A percentile compares a stretch with the other conserved stretches of the same genome.
phyloP scores from a whole-genome alignment of 1,140 invertebrate species.

The Calephelis nemesis region DNA sequence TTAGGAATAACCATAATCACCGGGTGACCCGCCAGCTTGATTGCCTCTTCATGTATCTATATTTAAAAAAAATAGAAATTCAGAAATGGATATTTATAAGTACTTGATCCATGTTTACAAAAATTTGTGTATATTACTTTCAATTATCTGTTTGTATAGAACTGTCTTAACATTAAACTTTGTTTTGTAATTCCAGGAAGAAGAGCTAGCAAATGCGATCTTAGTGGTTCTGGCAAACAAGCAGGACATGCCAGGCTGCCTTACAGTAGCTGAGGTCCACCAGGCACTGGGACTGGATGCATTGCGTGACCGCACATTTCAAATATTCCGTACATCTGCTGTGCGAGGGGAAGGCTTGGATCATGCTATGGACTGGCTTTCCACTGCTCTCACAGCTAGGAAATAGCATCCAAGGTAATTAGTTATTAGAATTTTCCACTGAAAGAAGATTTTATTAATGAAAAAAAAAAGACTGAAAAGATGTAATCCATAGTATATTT shows the following conservation, averaged over 20 bases:
- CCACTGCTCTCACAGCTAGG: slow-evolving; percentile 91
- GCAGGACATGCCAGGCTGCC: slow-evolving; percentile 98
- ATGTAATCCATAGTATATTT: no score
- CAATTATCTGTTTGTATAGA: no score
- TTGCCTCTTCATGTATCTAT: no score
- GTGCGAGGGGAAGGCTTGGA: slow-evolving; percentile 99
- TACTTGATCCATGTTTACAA: no score
- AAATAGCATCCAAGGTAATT: slow-evolving; percentile 82
- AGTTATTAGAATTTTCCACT: not conserved
- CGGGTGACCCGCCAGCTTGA: no score
- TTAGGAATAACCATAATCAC: no score
- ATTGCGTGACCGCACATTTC: slow-evolving; percentile 98
- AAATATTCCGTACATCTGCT: slow-evolving; percentile 99
- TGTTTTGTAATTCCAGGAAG: slow-evolving; percentile 85
- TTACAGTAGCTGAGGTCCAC: slow-evolving; percentile 97
- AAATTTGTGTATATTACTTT: no score
- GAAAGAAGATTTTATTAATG: no score
- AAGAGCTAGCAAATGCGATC: slow-evolving; percentile 96
- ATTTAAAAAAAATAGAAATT: no score
- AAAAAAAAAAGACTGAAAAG: no score
- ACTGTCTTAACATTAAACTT: not conserved
- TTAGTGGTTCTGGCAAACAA: slow-evolving; percentile 99
- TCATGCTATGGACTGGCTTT: slow-evolving; percentile 99
- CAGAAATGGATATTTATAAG: no score
- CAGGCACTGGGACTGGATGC: slow-evolving; percentile 96